Evolutionary conservation across 1,140 invertebrate species (phyloP).

Genomic region (Sycophila sp.): DNA sequence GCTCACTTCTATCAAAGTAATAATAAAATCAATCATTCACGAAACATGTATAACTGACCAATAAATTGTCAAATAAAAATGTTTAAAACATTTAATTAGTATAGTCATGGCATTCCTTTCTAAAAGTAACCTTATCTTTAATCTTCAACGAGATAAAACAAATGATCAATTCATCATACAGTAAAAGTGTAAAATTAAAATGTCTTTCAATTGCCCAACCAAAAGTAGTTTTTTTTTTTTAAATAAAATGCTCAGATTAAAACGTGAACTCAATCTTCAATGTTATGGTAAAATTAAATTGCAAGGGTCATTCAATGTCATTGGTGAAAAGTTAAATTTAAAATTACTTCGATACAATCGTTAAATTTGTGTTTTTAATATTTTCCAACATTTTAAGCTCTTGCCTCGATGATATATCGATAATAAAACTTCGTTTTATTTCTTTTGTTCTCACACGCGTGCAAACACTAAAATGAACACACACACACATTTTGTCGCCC

Average conservation of each 20-base stretch:
- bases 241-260: no score
- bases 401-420: slow-evolving; percentile 30
- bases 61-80: no score
- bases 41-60: background rate
- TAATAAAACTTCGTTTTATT: slow-evolving; percentile 21
- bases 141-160: no score
- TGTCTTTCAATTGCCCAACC: no score
- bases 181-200: no score
- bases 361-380: background rate
- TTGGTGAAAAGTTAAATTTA: background rate
- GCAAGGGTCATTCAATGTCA: no score
- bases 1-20: background rate
- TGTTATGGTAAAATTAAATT: background rate
- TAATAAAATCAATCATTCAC: background rate
- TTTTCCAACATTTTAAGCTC: slow-evolving; percentile 15
- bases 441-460: slow-evolving; percentile 22
- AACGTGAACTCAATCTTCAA: background rate
- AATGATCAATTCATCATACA: no score
- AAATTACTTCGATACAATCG: background rate
- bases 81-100: no score
- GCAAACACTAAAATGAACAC: slow-evolving; percentile 31
- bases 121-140: no score
- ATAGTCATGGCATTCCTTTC: no score
- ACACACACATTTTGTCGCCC: slow-evolving; percentile 6
- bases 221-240: no score